phyloP scores from a whole-genome alignment of 1,140 invertebrate genomes.

The Trichonephila clavata region DNA sequence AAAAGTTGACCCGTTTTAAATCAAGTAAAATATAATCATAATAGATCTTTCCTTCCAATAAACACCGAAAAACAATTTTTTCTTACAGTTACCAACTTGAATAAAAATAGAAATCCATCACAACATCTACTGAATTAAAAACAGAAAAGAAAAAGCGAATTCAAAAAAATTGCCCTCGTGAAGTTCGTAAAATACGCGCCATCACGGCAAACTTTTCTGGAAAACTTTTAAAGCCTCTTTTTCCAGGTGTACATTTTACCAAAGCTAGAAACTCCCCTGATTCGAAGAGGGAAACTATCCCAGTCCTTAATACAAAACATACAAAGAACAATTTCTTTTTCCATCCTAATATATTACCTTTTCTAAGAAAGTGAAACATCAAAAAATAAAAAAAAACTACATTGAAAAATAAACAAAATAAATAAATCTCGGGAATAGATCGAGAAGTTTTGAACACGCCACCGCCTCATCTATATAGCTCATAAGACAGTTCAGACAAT shows the following conservation, averaged over 20 bases:
- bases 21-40: background rate
- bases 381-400: slow-evolving; percentile 25
- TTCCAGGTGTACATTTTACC: slow-evolving; percentile 65
- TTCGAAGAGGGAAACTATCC: slow-evolving; percentile 18
- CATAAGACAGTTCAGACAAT: slow-evolving; percentile 73
- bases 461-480: slow-evolving; percentile 67
- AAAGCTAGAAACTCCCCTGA: slow-evolving; percentile 49
- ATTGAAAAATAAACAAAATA: slow-evolving; percentile 49
- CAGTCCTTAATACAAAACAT: slow-evolving; percentile 47
- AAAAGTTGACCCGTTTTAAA: too few relatives aligned
- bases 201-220: slow-evolving; percentile 19
- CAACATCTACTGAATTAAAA: background rate
- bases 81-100: background rate
- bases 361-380: slow-evolving; percentile 56
- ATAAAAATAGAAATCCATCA: slow-evolving; percentile 32
- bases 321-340: slow-evolving; percentile 51
- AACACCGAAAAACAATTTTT: background rate
- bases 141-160: background rate
- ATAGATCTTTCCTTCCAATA: background rate
- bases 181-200: background rate
- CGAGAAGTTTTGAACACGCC: slow-evolving; percentile 63
- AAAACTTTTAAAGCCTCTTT: slow-evolving; percentile 39
- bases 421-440: slow-evolving; percentile 60
- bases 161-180: background rate
- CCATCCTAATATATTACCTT: slow-evolving; percentile 31